Evolutionary conservation across 2,113 vertebrate species (phyloP), one percentile per base, ranked within the genome.

Genomic region (Sceloporus tristichus): DNA sequence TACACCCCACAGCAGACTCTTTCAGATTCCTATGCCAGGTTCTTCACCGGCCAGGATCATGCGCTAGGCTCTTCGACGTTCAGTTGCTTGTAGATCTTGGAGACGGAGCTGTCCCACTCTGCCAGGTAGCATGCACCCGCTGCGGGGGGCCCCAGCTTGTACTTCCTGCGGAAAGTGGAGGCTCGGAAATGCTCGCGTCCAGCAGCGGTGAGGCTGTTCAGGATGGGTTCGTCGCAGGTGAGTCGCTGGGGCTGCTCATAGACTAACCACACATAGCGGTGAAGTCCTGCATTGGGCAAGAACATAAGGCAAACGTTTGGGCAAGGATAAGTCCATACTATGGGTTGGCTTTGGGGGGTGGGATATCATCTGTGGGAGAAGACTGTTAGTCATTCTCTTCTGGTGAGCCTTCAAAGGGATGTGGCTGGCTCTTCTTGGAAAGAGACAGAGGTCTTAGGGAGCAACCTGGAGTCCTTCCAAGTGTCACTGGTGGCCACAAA

Each of bases 181-280:
- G 97, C 88, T 88, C 95, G 95, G 94, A 98, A 98, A 75, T 95
- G 95, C 0, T 96, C 97, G 0, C 97, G 95, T 48, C 95, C 91
- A 34, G 97, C 95, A 70, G 97, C 97, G 0, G 85, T 98, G 54
- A 95, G 79, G 92, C 97, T 97, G 40, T 91, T 95, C 74, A 98
- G 96, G 74, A 96, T 86, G 0, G 71, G 0, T 89, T 98, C 97
- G 0, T 94, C 91, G 92, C 97, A 98, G 89, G 94, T 96, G 56
- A 98, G 73, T 11, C 34, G 68, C 23, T 89, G 94, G 0, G 96
- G 42, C 95, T 98, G 97, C 90, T 97, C 97, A 9, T 97, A 98
- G 78, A 98, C 97, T 87, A 98, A 94, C 97, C 97, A 98, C 85
- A 98, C 96, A 1, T 98, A 98, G 83, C 97, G 95, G 91, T 98